Base-by-base conservation (phyloP, 2,113 vertebrate genomes). In the Helogale parvula region DNA sequence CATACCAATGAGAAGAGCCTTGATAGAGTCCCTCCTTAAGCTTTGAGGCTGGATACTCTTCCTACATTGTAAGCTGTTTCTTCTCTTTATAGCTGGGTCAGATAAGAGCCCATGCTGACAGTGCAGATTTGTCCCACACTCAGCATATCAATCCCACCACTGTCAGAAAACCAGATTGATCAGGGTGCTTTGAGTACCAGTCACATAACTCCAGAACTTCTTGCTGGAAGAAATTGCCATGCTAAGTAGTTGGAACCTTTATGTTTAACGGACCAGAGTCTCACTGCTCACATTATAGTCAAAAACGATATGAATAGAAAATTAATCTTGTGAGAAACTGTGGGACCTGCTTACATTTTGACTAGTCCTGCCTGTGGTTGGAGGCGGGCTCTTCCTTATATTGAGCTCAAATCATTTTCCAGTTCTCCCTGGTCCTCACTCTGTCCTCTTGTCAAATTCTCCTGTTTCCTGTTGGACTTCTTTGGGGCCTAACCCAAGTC, bases 61-160 rank as follows among this genome's bases (percentile, higher is more conserved):
- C 86, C 93, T 88, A 86, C 5, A 21, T 85, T 93, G 85, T 72
- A 85, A 93, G 45, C 23, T 31, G n/a, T 74, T 93, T 72, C 90
- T 93, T 77, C 69, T 85, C 21, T 50, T 81, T 71, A 38, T 25
- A 47, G 47, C 35, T 3, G 21, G 80, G 47, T 54, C 72, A 65
- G 87, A 87, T 74, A 82, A 94, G 88, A 94, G 35, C 63, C 45
- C 3, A 52, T 87, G 86, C 86, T 80, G 93, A 76, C 13, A 11
- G 83, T 65, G 92, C 54, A 76, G n/a, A 38, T 74, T 66, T 87
- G 63, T 80, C 54, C 45, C 69, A 47, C 29, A 35, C 72, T 52
- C 68, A 16, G 89, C 47, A 35, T 69, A 66, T 79, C 76, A 94
- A 13, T 72, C 52, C 35, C 69, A 81, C 74, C 15, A 0, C 71